Percentiles rank a stretch among this genome's conserved stretches.
These are phyloP conservation scores for Pantala flavescens DNA, from an alignment of 1,140 invertebrate species.

Conservation along the genomic window DNA sequence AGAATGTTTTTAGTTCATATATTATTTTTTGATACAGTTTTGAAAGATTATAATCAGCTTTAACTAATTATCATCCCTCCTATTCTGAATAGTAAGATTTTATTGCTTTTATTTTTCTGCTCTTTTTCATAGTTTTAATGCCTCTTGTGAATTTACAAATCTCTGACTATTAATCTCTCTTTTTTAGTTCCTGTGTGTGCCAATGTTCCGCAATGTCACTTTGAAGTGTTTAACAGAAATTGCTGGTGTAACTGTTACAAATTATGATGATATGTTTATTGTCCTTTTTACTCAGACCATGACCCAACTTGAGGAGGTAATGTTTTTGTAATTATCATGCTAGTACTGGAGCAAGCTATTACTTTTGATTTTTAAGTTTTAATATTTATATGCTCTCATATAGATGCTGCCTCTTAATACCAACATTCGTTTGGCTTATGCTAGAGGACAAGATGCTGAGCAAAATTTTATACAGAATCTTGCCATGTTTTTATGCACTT, in stretches of 20 bases:
- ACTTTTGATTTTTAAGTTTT: not conserved
- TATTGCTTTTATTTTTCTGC: too few species aligned
- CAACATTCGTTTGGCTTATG: slow-evolving; percentile 89
- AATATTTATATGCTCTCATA: slow-evolving; percentile 20
- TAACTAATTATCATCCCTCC: too few species aligned
- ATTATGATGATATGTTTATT: slow-evolving; percentile 89
- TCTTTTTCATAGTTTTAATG: too few species aligned
- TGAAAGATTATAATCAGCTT: too few species aligned
- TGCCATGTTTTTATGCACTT: slow-evolving; percentile 94
- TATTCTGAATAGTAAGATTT: too few species aligned
- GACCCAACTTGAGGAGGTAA: slow-evolving; percentile 67
- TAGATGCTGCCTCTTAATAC: slow-evolving; percentile 81
- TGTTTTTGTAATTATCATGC: not conserved
- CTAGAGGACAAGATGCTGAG: slow-evolving; percentile 85
- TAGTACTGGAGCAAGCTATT: not conserved
- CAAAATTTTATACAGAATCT: slow-evolving; percentile 99
- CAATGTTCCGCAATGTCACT: slow-evolving; percentile 96
- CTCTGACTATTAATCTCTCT: slow-evolving; percentile 8
- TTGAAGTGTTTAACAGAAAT: slow-evolving; percentile 98
- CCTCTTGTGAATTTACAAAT: too few species aligned
- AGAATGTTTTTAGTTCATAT: too few species aligned
- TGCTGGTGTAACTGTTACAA: slow-evolving; percentile 72
- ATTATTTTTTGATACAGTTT: too few species aligned
- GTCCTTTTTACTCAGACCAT: slow-evolving; percentile 82
- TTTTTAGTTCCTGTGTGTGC: slow-evolving; percentile 85